Evolutionary conservation across 1,140 invertebrate species (phyloP).

Genomic region (Argopecten irradians): DNA sequence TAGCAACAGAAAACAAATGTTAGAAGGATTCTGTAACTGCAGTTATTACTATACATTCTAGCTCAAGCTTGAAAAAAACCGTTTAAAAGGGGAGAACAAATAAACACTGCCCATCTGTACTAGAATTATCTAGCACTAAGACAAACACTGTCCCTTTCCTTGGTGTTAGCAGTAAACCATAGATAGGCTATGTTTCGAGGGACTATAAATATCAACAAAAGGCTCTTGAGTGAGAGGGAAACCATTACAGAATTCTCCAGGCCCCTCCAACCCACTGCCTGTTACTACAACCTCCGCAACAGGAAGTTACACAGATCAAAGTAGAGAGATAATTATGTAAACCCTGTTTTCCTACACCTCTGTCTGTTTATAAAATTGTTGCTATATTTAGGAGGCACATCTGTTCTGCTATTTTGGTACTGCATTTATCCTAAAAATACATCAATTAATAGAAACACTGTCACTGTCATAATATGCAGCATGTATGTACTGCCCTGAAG

Average conservation of each 20-base stretch:
- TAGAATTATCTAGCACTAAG: neutral
- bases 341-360: neutral
- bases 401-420: neutral
- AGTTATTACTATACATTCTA: neutral
- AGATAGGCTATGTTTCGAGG: neutral
- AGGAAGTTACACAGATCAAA: neutral
- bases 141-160: neutral
- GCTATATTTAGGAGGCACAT: neutral
- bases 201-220: neutral
- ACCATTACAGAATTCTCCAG: neutral
- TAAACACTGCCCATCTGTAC: neutral
- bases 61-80: neutral
- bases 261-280: neutral
- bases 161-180: neutral
- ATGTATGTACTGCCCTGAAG: too few relatives aligned
- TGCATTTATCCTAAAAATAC: too few relatives aligned
- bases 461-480: too few relatives aligned
- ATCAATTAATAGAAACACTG: too few relatives aligned
- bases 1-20: neutral
- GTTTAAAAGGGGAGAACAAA: neutral
- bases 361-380: neutral
- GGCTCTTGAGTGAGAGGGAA: neutral
- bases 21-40: neutral
- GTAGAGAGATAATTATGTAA: neutral
- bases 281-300: neutral